These are phyloP conservation scores for Phengaris alcon DNA, from an alignment of 2,888 invertebrate genomes.

Conservation along the genomic window DNA sequence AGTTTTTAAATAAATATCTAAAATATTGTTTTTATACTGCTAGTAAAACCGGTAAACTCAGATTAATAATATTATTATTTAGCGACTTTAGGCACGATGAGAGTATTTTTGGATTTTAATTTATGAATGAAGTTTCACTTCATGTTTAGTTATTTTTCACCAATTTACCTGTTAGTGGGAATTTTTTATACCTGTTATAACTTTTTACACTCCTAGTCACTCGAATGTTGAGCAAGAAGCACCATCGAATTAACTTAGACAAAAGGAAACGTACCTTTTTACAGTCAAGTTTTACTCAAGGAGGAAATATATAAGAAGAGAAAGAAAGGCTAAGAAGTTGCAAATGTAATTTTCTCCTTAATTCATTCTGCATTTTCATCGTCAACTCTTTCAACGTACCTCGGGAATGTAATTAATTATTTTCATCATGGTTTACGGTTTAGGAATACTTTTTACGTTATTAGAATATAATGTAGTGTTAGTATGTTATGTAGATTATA, in stretches of 20 bases:
- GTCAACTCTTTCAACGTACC: conserved; percentile 34
- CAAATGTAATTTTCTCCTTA: conserved; percentile 51
- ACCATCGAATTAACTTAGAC: conserved; percentile 54
- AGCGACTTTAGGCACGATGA: too few species aligned
- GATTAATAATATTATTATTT: too few species aligned
- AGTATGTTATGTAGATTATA: not conserved
- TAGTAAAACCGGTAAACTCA: too few species aligned
- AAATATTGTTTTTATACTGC: conserved; percentile 36
- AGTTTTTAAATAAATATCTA: conserved; percentile 31
- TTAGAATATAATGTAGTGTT: not conserved
- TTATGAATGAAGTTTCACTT: too few species aligned
- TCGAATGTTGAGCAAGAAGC: conserved; percentile 46
- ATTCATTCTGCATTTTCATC: conserved; percentile 46
- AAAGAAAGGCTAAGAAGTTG: conserved; percentile 44
- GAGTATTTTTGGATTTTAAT: too few species aligned
- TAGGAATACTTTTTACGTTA: not conserved
- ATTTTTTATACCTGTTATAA: not conserved
- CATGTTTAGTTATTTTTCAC: not conserved
- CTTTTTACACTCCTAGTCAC: conserved; percentile 36
- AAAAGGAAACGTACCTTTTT: conserved; percentile 37
- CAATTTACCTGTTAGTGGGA: not conserved
- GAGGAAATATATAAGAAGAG: conserved; percentile 45
- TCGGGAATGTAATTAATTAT: conserved; percentile 29
- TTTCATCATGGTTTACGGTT: not conserved
- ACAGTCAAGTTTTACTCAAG: conserved; percentile 45